phyloP scores from a whole-genome alignment of 2,888 invertebrate genomes.

The Theretra japonica region DNA sequence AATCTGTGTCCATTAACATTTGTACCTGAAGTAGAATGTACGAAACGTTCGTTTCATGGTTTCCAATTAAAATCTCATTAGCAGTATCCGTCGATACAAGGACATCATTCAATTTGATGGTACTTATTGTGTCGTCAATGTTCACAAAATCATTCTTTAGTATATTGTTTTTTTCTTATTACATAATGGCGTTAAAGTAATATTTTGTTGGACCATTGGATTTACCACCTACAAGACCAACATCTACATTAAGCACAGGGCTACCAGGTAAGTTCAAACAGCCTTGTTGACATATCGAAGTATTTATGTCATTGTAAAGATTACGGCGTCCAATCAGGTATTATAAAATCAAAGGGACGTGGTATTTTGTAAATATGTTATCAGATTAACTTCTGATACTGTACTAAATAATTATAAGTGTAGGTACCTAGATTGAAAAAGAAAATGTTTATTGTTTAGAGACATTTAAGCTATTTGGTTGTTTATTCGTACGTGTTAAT shows the following conservation, averaged over 20 bases:
- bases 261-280: background rate
- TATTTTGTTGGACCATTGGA: background rate
- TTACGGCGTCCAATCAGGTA: background rate
- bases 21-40: background rate
- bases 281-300: background rate
- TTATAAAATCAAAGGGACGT: background rate
- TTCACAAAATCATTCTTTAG: background rate
- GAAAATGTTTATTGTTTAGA: background rate
- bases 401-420: background rate
- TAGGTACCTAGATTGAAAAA: background rate
- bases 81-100: conserved; percentile 5
- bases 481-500: conserved; percentile 22
- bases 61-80: conserved; percentile 18
- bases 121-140: background rate
- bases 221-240: background rate
- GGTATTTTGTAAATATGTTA: background rate
- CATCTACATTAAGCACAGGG: background rate
- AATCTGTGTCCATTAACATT: background rate
- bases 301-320: conserved; percentile 11
- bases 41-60: background rate
- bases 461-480: background rate
- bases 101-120: background rate
- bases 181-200: too few species aligned
- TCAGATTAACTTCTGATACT: background rate
- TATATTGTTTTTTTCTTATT: too few species aligned